Percentiles rank a stretch among this genome's conserved stretches.
These are phyloP conservation scores for Acrossocheilus wenchowensis DNA, from an alignment of 2,797 vertebrate genomes.

Conservation along the genomic window DNA sequence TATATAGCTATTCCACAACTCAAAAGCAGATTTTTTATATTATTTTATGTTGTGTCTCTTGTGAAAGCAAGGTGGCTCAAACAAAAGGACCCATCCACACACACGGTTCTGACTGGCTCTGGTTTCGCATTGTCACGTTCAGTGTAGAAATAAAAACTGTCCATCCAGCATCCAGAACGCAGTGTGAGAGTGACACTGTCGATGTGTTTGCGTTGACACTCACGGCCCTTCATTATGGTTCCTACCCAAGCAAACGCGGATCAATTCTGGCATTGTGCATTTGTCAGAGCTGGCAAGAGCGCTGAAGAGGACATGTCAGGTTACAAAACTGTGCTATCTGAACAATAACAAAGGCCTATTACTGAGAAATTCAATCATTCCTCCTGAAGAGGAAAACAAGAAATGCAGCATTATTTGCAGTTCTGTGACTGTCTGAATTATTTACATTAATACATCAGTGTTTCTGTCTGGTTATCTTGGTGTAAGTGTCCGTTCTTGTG, in stretches of 20 bases:
- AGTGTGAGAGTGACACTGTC: constrained; percentile 24
- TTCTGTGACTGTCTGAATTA: constrained; percentile 1
- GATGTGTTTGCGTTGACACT: constrained; percentile 32
- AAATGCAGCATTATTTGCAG: background rate
- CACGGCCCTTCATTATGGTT: constrained; percentile 18
- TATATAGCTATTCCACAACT: background rate
- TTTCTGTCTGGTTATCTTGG: background rate
- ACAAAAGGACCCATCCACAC: background rate
- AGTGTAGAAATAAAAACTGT: background rate
- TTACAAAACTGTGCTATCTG: constrained; percentile 22
- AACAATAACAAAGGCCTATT: constrained; percentile 30
- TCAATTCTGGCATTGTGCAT: constrained; percentile 38
- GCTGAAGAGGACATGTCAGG: constrained; percentile 26
- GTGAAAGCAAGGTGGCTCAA: background rate
- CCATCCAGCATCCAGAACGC: background rate
- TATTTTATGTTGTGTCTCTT: background rate
- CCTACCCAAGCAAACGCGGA: constrained; percentile 21
- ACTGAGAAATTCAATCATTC: constrained; percentile 51
- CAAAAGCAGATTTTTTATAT: background rate
- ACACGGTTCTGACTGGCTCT: background rate
- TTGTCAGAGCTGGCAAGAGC: constrained; percentile 9
- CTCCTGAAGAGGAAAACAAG: background rate
- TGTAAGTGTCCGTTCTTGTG: background rate
- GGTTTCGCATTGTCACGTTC: background rate
- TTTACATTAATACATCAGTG: background rate